Percentiles rank a stretch among this genome's conserved stretches.
These are phyloP conservation scores for Penelope pileata DNA, from an alignment of 2,113 vertebrate genomes.

Conservation along the genomic window DNA sequence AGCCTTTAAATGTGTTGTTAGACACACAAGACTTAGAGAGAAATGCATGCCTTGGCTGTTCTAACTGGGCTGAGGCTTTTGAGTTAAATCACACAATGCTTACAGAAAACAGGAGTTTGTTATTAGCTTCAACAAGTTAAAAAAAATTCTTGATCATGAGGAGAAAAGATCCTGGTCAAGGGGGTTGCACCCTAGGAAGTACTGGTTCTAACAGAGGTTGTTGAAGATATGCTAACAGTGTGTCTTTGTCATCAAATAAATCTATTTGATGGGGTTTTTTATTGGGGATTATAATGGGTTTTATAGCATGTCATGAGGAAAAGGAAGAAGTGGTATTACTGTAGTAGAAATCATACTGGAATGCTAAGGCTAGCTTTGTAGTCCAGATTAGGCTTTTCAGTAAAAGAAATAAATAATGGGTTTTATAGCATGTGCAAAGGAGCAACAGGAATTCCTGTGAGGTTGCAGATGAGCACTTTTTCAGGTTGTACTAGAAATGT, in stretches of 20 bases:
- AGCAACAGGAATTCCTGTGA: background rate
- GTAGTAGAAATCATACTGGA: background rate
- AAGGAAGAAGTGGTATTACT: background rate
- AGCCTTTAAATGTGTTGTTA: background rate
- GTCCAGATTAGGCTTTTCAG: background rate
- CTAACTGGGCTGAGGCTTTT: background rate
- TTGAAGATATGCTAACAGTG: background rate
- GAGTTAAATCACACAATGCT: background rate
- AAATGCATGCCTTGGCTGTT: background rate
- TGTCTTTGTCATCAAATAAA: background rate
- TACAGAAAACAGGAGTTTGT: background rate
- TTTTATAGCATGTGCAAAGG: background rate
- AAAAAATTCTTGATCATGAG: background rate
- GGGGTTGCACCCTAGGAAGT: background rate
- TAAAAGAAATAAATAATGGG: background rate
- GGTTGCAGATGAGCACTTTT: background rate
- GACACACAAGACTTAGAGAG: background rate
- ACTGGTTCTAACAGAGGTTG: background rate
- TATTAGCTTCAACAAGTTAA: background rate
- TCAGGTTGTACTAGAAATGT: background rate
- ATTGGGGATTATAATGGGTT: too few relatives aligned
- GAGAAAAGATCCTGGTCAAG: background rate
- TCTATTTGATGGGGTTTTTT: too few relatives aligned
- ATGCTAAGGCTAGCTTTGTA: background rate
- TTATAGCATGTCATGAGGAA: background rate